Base-by-base conservation (phyloP, 2,888 invertebrate species). In the Oxytorus armatus region DNA sequence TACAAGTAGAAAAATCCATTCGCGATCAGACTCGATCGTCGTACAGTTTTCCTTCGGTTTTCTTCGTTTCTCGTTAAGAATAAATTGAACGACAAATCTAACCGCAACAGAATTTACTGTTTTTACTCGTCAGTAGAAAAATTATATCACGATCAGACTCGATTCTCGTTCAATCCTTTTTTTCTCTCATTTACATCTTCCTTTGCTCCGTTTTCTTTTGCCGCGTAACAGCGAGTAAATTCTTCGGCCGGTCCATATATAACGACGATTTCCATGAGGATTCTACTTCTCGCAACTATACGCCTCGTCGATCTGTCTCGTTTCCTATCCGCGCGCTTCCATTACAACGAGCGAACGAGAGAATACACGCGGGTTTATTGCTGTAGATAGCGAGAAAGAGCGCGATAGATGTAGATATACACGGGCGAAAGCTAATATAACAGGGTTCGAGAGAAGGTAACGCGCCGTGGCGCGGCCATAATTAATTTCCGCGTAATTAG, bases 401-500 rank as follows among this genome's bases (percentile, higher is more conserved):
- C n/a, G 47, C 18, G 68, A 33, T 11, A 23, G 61, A 74, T 18
- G 29, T 4, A 61, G n/a, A 65, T 42, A 57, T 65, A 47, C 51
- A 44, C 49, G 44, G 68, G 29, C 49, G 39, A 42, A 51, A 53
- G 65, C 39, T 74, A 75, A 70, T 51, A 61, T 61, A 53, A 47
- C 77, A 74, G 14, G 49, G 65, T 65, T 75, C 79, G 69, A 70
- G 74, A 70, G 78, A 84, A 82, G 83, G 82, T 82, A 80, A 70
- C 81, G 61, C 83, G 80, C 74, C 81, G 83, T 85, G 84, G 86
- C 85, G 82, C 83, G 85, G 78, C 84, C 86, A 85, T 87, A 89
- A 90, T 89, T 90, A 89, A 89, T 89, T 87, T 87, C 85, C 84
- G 83, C 86, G 86, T 88, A 90, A 90, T 90, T 90, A 89, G 85